These are phyloP conservation scores for Pseudocheirus occidentalis DNA, from an alignment of 2,797 vertebrate genomes.

Conservation along the genomic window DNA sequence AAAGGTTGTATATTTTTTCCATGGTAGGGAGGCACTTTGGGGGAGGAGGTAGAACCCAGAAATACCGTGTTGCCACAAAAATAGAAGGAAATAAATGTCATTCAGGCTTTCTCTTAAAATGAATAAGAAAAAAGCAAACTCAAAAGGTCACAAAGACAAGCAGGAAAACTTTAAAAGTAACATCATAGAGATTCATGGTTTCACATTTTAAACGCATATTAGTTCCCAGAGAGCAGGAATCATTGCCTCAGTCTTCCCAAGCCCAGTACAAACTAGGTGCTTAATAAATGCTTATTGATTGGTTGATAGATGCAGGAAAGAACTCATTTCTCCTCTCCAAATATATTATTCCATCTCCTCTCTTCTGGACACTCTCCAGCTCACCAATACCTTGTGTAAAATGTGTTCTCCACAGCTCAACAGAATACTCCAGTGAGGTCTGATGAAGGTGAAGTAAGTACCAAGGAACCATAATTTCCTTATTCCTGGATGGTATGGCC, in stretches of 20 bases:
- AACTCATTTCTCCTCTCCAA: not conserved
- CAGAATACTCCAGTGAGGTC: not conserved
- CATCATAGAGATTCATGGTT: not conserved
- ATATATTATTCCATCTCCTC: not conserved
- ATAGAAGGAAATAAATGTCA: not conserved
- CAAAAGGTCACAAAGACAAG: not conserved
- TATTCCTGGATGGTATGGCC: not conserved
- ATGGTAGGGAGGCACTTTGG: too few species aligned
- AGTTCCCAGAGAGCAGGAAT: not conserved
- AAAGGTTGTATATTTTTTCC: not conserved
- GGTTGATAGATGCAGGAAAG: not conserved
- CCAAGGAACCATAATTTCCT: not conserved
- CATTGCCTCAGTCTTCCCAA: not conserved
- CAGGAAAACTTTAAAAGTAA: not conserved
- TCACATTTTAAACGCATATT: not conserved
- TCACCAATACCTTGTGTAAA: not conserved
- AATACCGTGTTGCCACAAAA: not conserved
- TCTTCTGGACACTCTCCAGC: not conserved
- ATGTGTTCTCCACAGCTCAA: not conserved
- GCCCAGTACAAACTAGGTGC: not conserved
- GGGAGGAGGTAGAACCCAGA: not conserved
- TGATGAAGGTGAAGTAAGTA: not conserved
- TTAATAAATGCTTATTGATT: not conserved
- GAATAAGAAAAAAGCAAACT: not conserved
- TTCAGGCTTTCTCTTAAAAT: not conserved